Evolutionary conservation across 2,113 vertebrate genomes (phyloP).

Genomic region (Ammodytes marinus): DNA sequence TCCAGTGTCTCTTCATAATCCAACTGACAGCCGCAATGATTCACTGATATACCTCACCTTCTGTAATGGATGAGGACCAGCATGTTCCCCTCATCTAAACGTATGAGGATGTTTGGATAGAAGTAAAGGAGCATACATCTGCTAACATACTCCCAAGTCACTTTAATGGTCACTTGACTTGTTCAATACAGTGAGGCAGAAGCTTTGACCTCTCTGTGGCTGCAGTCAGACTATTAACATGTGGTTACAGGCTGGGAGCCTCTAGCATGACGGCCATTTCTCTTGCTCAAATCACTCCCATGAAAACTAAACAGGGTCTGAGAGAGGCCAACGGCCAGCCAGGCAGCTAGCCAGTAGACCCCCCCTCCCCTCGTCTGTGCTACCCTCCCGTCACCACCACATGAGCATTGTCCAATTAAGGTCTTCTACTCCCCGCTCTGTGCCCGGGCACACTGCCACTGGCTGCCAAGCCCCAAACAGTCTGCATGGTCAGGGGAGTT

Average conservation of each 20-base stretch:
- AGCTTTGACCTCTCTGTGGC: slow-evolving; percentile 15
- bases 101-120: neutral
- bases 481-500: slow-evolving; percentile 68
- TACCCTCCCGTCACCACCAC: slow-evolving; percentile 35
- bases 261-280: slow-evolving; percentile 58
- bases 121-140: neutral
- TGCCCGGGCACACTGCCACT: slow-evolving; percentile 57
- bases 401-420: slow-evolving; percentile 79
- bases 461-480: slow-evolving; percentile 64
- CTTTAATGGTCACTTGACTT: neutral
- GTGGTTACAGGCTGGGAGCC: slow-evolving; percentile 59
- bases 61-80: neutral
- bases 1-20: slow-evolving; percentile 6
- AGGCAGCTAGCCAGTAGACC: slow-evolving; percentile 7
- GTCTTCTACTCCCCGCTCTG: slow-evolving; percentile 59
- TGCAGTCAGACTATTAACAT: slow-evolving; percentile 33
- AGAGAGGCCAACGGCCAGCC: slow-evolving; percentile 35
- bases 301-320: slow-evolving; percentile 69
- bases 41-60: neutral
- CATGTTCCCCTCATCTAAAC: neutral
- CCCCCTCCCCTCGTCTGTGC: neutral
- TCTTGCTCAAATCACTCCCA: slow-evolving; percentile 64
- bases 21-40: slow-evolving; percentile 2
- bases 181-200: slow-evolving; percentile 17
- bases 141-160: neutral